Percentiles rank a stretch among this genome's conserved stretches.
phyloP scores from a whole-genome alignment of 2,113 vertebrate species.

The Chloropsis cyanopogon region DNA sequence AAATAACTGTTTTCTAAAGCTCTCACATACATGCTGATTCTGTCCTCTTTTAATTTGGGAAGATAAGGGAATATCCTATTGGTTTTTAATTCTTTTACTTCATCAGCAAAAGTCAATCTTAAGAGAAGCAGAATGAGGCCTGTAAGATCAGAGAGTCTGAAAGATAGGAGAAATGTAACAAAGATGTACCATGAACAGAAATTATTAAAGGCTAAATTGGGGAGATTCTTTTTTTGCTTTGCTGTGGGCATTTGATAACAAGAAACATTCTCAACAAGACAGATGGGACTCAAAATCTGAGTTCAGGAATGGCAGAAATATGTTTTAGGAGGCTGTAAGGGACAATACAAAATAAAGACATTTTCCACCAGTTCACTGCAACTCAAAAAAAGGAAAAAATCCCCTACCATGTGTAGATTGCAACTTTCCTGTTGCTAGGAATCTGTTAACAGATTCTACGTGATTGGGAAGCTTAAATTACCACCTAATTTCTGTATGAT shows the following conservation, averaged over 20 bases:
- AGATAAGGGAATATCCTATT: neutral
- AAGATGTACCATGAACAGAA: neutral
- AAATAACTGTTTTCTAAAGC: neutral
- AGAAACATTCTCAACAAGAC: neutral
- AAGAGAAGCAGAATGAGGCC: neutral
- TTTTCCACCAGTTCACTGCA: constrained; percentile 27
- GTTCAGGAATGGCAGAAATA: neutral
- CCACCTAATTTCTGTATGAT: neutral
- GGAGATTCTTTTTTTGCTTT: neutral
- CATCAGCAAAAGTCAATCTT: neutral
- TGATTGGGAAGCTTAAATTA: neutral
- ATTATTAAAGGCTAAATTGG: neutral
- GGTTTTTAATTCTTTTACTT: neutral
- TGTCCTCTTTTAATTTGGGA: neutral
- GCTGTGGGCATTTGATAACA: neutral
- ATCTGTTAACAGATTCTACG: constrained; percentile 15
- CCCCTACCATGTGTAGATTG: neutral
- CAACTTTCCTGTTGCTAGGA: neutral
- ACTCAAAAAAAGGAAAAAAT: constrained; percentile 4
- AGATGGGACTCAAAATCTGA: neutral
- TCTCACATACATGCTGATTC: neutral
- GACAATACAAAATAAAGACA: neutral
- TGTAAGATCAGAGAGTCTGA: neutral
- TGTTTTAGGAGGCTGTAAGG: constrained; percentile 13
- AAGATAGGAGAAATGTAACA: neutral